phyloP scores from a whole-genome alignment of 2,888 invertebrate species.

The Crossocerus cetratus region DNA sequence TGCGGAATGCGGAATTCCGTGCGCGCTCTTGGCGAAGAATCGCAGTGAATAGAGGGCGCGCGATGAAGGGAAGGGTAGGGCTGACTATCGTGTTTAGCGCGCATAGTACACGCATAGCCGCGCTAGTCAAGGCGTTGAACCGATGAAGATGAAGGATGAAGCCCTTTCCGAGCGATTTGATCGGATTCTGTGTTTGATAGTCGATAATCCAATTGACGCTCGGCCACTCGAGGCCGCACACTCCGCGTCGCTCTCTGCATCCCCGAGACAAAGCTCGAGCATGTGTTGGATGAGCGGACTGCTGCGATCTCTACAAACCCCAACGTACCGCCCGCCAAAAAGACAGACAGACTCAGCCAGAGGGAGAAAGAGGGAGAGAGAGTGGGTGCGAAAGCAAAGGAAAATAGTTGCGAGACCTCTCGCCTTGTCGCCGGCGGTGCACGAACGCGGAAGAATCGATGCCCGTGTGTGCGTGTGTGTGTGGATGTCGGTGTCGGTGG shows the following conservation, averaged over 20 bases:
- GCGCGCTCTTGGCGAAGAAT: slow-evolving; percentile 37
- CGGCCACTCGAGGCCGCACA: slow-evolving; percentile 45
- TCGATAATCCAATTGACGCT: slow-evolving; percentile 68
- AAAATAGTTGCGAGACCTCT: not conserved
- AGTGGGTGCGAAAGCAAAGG: not conserved
- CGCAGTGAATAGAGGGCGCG: slow-evolving; percentile 10
- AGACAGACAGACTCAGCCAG: too few relatives aligned
- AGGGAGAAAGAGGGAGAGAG: too few relatives aligned
- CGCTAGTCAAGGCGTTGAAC: slow-evolving; percentile 39
- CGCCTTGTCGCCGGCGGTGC: not conserved
- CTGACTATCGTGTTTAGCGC: not conserved
- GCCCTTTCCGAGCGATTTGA: slow-evolving; percentile 67
- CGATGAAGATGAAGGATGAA: slow-evolving; percentile 62
- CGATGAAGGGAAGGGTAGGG: too few relatives aligned
- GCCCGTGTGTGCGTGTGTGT: not conserved
- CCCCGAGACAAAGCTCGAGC: slow-evolving; percentile 10
- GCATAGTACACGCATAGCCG: slow-evolving; percentile 6
- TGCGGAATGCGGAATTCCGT: slow-evolving; percentile 30
- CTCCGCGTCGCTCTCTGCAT: slow-evolving; percentile 18
- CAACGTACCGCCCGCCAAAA: too few relatives aligned
- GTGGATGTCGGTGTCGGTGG: not conserved
- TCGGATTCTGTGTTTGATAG: slow-evolving; percentile 68
- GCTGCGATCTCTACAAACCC: too few relatives aligned
- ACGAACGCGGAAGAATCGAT: not conserved
- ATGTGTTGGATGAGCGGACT: slow-evolving; percentile 32